A percentile compares a stretch with the other conserved stretches of the same genome.
phyloP scores from a whole-genome alignment of 2,113 vertebrate species.

The Tragelaphus scriptus region DNA sequence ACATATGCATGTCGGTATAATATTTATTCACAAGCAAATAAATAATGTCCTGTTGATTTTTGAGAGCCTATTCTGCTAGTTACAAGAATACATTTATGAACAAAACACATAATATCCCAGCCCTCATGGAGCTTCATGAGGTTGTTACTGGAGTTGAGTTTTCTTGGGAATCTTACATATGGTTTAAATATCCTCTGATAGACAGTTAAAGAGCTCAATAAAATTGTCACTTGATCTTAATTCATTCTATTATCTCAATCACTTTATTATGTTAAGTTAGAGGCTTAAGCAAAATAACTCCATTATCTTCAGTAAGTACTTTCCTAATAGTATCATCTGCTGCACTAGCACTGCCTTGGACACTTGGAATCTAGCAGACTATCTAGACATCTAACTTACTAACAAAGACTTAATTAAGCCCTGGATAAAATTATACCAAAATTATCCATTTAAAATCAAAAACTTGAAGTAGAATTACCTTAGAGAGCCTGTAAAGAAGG shows the following conservation, averaged over 20 bases:
- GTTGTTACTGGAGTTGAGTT: background rate
- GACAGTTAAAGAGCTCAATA: background rate
- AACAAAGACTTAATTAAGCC: conserved; percentile 14
- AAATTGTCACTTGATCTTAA: conserved; percentile 40
- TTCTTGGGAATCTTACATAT: background rate
- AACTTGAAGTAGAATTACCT: background rate
- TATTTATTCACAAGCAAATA: conserved; percentile 1
- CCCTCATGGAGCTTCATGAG: background rate
- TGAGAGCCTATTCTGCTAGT: background rate
- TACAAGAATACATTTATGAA: background rate
- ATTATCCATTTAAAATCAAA: background rate
- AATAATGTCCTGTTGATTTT: background rate
- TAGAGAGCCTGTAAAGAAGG: background rate
- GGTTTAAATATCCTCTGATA: conserved; percentile 23
- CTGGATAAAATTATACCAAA: background rate
- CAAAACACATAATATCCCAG: background rate
- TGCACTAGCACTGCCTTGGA: background rate
- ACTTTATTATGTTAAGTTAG: conserved; percentile 27
- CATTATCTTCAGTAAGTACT: background rate
- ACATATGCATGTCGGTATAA: background rate
- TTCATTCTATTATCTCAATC: background rate
- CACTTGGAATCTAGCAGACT: background rate
- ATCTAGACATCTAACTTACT: background rate
- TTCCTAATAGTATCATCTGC: background rate
- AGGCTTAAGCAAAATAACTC: conserved; percentile 25